Evolutionary conservation across 35 echinoderm and acorn worm genomes (phyloP).

Genomic region (Apostichopus californicus): DNA sequence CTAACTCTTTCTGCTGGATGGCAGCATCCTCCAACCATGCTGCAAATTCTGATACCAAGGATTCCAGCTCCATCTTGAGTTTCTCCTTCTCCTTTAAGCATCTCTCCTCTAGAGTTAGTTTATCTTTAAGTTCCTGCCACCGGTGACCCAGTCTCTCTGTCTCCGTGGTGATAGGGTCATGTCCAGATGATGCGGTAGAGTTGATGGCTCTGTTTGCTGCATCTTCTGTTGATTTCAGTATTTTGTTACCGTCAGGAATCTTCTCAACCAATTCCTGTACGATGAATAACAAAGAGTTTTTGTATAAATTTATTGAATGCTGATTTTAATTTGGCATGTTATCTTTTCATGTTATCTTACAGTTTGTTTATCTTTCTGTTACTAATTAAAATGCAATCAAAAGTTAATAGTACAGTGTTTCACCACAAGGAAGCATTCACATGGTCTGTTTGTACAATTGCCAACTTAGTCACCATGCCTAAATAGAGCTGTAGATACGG

Average conservation of each 20-base stretch:
- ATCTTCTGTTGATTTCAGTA: neutral
- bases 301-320: too few species aligned
- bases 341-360: too few species aligned
- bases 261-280: neutral
- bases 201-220: neutral
- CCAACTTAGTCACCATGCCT: too few species aligned
- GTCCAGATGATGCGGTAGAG: conserved; percentile 36
- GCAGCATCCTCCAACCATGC: conserved; percentile 14
- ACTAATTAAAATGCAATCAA: too few species aligned
- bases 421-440: too few species aligned
- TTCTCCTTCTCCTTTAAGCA: neutral
- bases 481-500: too few species aligned
- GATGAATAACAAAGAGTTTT: neutral
- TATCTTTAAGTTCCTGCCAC: conserved; percentile 7
- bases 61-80: neutral
- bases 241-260: neutral
- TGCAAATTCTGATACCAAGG: neutral
- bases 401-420: too few species aligned
- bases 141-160: neutral
- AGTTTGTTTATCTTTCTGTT: too few species aligned
- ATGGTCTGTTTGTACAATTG: too few species aligned
- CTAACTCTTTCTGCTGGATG: neutral
- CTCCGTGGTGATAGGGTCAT: neutral
- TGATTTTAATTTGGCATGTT: too few species aligned
- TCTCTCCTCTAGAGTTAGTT: neutral